phyloP scores from a whole-genome alignment of 2,113 vertebrate species.

The Glaucidium brasilianum region DNA sequence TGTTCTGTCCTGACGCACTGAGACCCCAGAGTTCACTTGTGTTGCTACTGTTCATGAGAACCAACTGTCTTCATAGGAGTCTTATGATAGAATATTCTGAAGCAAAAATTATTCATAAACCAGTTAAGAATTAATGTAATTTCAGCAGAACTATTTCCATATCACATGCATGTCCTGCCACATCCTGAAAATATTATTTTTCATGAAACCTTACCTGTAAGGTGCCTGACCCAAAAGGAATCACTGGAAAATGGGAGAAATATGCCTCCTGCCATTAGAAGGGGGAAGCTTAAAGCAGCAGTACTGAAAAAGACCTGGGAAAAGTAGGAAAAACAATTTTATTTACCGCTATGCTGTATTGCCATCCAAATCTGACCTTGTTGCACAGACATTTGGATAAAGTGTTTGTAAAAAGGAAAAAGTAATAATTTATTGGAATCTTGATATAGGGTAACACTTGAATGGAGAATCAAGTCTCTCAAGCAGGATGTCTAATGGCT shows the following conservation, averaged over 20 bases:
- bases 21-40: not conserved
- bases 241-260: not conserved
- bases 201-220: not conserved
- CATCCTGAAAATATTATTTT: not conserved
- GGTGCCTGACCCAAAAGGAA: not conserved
- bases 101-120: not conserved
- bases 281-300: not conserved
- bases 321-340: not conserved
- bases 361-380: not conserved
- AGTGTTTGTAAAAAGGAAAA: not conserved
- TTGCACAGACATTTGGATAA: not conserved
- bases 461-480: not conserved
- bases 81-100: not conserved
- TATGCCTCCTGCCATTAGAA: not conserved
- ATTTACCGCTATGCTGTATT: not conserved
- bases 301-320: not conserved
- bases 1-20: no score
- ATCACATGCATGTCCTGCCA: not conserved
- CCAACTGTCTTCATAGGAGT: not conserved
- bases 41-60: not conserved
- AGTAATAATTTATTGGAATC: not conserved
- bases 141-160: not conserved
- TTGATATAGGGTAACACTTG: not conserved
- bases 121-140: not conserved
- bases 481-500: not conserved